Evolutionary conservation across 2,888 invertebrate species (phyloP).

Genomic region (Bedellia somnulentella): DNA sequence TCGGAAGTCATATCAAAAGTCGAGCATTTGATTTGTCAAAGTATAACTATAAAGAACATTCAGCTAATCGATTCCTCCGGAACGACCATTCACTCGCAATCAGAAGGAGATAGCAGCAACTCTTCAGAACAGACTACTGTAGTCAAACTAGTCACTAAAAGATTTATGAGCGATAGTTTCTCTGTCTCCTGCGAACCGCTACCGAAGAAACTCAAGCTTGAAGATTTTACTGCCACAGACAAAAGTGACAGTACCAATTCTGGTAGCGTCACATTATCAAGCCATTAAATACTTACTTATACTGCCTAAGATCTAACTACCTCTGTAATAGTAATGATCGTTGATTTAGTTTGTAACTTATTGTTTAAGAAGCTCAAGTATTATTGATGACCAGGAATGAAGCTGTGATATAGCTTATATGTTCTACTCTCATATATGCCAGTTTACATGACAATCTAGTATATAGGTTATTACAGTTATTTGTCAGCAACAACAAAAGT

Average conservation of each 20-base stretch:
- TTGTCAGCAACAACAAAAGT: too few species aligned
- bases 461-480: too few species aligned
- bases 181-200: conserved; percentile 34
- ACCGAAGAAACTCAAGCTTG: conserved; percentile 30
- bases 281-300: too few species aligned
- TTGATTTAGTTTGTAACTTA: too few species aligned
- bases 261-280: conserved; percentile 24
- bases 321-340: too few species aligned
- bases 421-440: too few species aligned
- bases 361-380: too few species aligned
- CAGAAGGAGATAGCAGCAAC: background rate
- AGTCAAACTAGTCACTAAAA: conserved; percentile 21
- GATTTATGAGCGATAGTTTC: conserved; percentile 26
- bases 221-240: conserved; percentile 7
- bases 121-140: too few species aligned
- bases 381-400: too few species aligned
- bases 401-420: too few species aligned
- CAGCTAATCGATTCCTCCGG: conserved; percentile 20
- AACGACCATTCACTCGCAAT: conserved; percentile 4
- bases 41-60: conserved; percentile 17
- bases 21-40: conserved; percentile 28
- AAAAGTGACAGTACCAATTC: conserved; percentile 28
- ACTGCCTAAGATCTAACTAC: too few species aligned
- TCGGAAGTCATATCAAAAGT: conserved; percentile 32
- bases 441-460: too few species aligned